Base-by-base conservation (phyloP, 2,888 invertebrate genomes). In the Xestoiulus laeticollis region DNA sequence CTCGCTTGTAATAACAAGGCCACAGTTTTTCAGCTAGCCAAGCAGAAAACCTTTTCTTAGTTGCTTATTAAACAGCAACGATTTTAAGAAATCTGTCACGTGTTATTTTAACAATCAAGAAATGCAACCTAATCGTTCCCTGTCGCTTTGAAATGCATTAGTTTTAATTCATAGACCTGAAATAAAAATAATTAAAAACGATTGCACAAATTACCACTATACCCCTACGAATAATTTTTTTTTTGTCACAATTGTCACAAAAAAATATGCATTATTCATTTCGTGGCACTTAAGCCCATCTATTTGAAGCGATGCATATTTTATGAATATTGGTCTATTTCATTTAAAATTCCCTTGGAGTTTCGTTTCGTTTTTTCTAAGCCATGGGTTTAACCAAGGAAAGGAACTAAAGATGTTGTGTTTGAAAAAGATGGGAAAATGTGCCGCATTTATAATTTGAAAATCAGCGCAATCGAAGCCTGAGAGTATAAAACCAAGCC, bases 221-320 rank as follows among this genome's bases (percentile, higher is more conserved):
- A 59, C n/a, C n/a, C n/a, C 59, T 6, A n/a, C 59, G n/a, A 19
- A n/a, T 5, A 59, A 59, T 19, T 26, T 10, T 26, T 12, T 68
- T 6, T 68, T 38, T 68, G 4, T n/a, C 68, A 22, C 6, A 10
- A 68, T 68, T 68, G 26, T 26, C 10, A 26, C 68, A 68, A 26
- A 68, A 68, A 59, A 68, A n/a, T 10, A 59, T 68, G 68, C 68
- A 68, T 68, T 68, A 26, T 68, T 68, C 68, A 68, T 68, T 68
- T 26, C 68, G 26, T 26, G 2, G 68, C 68, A 68, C 68, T 68
- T 68, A 22, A 68, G 68, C 68, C 26, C 68, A 26, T 68, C 68
- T 68, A 26, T 26, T 68, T 68, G 68, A 26, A 26, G n/a, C 68
- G 26, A 68, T 68, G 26, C 22, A 68, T 68, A 68, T 68, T 68